Conservation (phyloP, 2,113 vertebrate genomes). For the Cryptoleucopteryx plumbea region DNA sequence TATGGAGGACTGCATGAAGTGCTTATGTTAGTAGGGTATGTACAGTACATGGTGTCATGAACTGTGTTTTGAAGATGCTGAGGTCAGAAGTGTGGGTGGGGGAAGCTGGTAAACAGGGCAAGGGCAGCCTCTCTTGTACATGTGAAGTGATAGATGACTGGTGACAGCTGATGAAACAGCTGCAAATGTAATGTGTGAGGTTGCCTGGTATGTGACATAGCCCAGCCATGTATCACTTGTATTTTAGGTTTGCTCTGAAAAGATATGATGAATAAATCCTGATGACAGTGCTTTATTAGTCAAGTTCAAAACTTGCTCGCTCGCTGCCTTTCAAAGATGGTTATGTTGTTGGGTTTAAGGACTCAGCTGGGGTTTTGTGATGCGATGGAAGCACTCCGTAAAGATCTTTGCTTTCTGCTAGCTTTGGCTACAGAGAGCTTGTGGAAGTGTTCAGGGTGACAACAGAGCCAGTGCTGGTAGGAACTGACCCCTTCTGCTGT, state of each 20-base stretch:
- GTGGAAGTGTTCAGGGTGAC: neutral
- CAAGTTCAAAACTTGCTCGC: neutral
- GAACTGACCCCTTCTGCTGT: neutral
- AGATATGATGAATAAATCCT: neutral
- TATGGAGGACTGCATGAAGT: neutral
- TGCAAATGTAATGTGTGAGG: neutral
- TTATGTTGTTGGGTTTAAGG: neutral
- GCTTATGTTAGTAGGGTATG: neutral
- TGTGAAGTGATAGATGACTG: neutral
- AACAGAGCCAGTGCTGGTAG: neutral
- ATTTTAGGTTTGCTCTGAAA: neutral
- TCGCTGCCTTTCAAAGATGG: neutral
- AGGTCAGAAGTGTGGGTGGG: neutral
- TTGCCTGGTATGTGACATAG: neutral
- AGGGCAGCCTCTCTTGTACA: neutral
- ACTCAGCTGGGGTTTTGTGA: accelerated
- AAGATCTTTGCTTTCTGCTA: neutral
- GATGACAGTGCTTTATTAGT: neutral
- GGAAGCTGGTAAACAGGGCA: neutral
- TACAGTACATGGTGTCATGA: neutral
- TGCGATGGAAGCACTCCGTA: neutral
- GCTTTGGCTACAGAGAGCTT: neutral
- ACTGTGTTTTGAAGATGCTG: neutral
- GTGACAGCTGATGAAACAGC: conserved; percentile 36
- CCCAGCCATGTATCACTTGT: neutral